Evolutionary conservation across 2,113 vertebrate genomes (phyloP), one percentile per base, ranked within the genome.

Genomic region (Todiramphus saurophagus): DNA sequence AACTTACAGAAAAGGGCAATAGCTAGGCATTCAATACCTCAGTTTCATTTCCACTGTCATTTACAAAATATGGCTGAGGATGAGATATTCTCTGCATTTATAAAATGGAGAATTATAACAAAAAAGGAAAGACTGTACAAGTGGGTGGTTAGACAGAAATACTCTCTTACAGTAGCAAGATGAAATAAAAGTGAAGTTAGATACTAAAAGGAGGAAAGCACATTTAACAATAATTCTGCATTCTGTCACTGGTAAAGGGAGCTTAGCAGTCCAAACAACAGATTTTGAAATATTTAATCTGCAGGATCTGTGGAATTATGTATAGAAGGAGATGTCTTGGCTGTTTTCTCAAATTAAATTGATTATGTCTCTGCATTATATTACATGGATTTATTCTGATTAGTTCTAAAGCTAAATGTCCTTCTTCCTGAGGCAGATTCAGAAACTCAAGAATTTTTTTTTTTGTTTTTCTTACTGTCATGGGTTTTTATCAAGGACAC

Each of bases 171-270:
- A 35, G 13, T 60, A 12, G 37, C 83, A 82, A 60, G 50, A 62
- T 58, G 37, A 94, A 89, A 83, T 92, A 95, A 95, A 91, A 87
- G 41, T 66, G 28, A 91, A 94, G 94, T 90, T 73, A 62, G 67
- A 28, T 93, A 67, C 39, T 85, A 68, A 85, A 94, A 31, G 12
- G 25, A 81, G 64, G 37, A 55, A 83, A 92, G 64, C 2, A 30
- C 35, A 67, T 88, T 50, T 46, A 76, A 30, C 18, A 78, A 50
- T 77, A 96, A 95, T 83, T 80, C 67, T 74, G n/a, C 31, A 67
- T 88, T 87, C 87, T 86, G 67, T 46, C 56, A 60, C 27, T 39
- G 37, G 64, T 24, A 92, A 77, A 81, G 60, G 60, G 15, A 88
- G 37, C 5, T 86, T 90, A 90, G 48, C 73, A 86, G 46, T 92